phyloP scores from a whole-genome alignment of 2,113 vertebrate genomes.

The Chaenocephalus aceratus region DNA sequence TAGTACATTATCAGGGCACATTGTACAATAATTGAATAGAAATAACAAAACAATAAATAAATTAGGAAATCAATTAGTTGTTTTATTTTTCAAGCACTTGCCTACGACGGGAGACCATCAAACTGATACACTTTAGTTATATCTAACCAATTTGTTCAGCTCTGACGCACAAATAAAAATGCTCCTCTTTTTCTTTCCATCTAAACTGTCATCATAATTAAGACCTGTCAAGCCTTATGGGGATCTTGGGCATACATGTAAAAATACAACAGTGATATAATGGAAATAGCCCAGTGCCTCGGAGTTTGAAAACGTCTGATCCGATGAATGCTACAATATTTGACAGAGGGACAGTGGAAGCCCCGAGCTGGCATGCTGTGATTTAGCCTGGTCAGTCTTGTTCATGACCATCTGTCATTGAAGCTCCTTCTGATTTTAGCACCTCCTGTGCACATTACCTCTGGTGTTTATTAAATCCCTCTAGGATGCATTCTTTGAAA shows the following conservation, averaged over 20 bases:
- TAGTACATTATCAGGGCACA: no score
- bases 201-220: constrained; percentile 11
- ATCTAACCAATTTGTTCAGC: not conserved
- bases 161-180: constrained; percentile 1
- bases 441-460: constrained; percentile 35
- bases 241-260: constrained; percentile 10
- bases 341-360: constrained; percentile 51
- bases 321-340: constrained; percentile 43
- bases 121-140: no score
- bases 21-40: no score
- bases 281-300: constrained; percentile 44
- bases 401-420: constrained; percentile 60
- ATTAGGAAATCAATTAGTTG: no score
- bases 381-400: constrained; percentile 46
- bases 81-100: no score
- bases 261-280: constrained; percentile 40
- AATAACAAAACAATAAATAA: no score
- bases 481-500: constrained; percentile 48
- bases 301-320: constrained; percentile 42
- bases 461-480: constrained; percentile 46
- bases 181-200: not conserved
- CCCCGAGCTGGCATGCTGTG: constrained; percentile 49
- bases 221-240: constrained; percentile 2
- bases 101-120: no score
- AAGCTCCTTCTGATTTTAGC: constrained; percentile 33